phyloP scores from a whole-genome alignment of 53 echinoderm and acorn worm species.

The Holothuria leucospilota region DNA sequence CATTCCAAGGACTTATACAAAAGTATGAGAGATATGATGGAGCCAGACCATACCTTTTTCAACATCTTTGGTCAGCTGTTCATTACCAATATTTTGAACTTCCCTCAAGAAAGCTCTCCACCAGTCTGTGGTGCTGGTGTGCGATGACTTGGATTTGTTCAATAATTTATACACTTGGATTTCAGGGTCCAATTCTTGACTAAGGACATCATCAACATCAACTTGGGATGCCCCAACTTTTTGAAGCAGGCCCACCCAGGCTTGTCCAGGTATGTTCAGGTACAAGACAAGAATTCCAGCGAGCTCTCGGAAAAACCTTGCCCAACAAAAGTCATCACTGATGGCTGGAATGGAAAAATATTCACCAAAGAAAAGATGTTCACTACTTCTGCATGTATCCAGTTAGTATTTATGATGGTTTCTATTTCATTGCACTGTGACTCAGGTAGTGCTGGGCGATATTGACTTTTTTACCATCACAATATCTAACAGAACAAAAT shows the following conservation, averaged over 20 bases:
- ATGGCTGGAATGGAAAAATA: too few relatives aligned
- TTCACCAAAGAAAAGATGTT: background rate
- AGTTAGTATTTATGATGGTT: too few relatives aligned
- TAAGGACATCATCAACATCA: slow-evolving; percentile 31
- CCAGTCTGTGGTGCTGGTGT: background rate
- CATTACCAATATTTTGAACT: background rate
- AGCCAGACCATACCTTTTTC: background rate
- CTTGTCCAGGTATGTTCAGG: slow-evolving; percentile 18
- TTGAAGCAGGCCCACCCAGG: slow-evolving; percentile 23
- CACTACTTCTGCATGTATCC: background rate
- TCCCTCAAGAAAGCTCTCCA: slow-evolving; percentile 13
- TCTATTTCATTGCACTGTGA: too few relatives aligned
- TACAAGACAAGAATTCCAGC: slow-evolving; percentile 33
- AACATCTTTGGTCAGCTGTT: background rate
- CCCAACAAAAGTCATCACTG: slow-evolving; percentile 28
- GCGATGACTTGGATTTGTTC: slow-evolving; percentile 5
- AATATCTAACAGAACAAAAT: too few relatives aligned
- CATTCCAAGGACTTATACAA: too few relatives aligned
- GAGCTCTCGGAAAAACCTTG: slow-evolving; percentile 39
- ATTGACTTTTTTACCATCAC: too few relatives aligned
- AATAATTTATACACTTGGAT: slow-evolving; percentile 41
- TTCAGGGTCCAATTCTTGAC: slow-evolving; percentile 39
- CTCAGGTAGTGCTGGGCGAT: too few relatives aligned
- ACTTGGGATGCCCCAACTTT: slow-evolving; percentile 14
- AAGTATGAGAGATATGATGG: too few relatives aligned